phyloP scores from a whole-genome alignment of 2,888 invertebrate species.

The Sialis lutaria region DNA sequence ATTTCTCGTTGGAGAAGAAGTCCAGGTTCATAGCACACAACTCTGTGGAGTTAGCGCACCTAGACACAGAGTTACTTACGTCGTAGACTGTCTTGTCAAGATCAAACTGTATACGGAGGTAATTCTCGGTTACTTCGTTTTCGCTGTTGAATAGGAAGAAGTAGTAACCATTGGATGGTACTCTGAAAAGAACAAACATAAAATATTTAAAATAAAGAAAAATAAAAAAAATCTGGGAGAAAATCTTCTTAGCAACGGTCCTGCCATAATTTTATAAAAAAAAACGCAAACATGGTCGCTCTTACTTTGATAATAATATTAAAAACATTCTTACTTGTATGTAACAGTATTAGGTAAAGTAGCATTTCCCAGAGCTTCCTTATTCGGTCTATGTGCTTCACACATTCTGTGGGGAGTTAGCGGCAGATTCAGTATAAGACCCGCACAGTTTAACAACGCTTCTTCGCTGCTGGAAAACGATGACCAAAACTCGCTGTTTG shows the following conservation, averaged over 20 bases:
- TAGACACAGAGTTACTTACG: conserved; percentile 37
- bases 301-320: not conserved
- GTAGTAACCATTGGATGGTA: conserved; percentile 60
- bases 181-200: conserved; percentile 26
- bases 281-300: too few species aligned
- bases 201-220: too few species aligned
- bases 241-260: too few species aligned
- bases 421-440: conserved; percentile 52
- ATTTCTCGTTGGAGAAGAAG: conserved; percentile 51
- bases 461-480: conserved; percentile 70
- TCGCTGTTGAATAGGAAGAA: conserved; percentile 72
- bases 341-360: conserved; percentile 43
- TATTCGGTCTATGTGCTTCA: conserved; percentile 21
- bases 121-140: conserved; percentile 57
- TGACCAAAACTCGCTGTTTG: conserved; percentile 65
- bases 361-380: conserved; percentile 29
- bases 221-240: too few species aligned
- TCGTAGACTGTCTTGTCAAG: conserved; percentile 55
- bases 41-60: conserved; percentile 43
- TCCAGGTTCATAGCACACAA: conserved; percentile 44
- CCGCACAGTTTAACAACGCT: conserved; percentile 53
- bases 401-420: conserved; percentile 46
- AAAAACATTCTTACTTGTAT: conserved; percentile 34
- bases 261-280: too few species aligned
- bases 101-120: conserved; percentile 47